Base-by-base conservation (phyloP, 2,888 invertebrate genomes). In the Tolmerus cingulatus region DNA sequence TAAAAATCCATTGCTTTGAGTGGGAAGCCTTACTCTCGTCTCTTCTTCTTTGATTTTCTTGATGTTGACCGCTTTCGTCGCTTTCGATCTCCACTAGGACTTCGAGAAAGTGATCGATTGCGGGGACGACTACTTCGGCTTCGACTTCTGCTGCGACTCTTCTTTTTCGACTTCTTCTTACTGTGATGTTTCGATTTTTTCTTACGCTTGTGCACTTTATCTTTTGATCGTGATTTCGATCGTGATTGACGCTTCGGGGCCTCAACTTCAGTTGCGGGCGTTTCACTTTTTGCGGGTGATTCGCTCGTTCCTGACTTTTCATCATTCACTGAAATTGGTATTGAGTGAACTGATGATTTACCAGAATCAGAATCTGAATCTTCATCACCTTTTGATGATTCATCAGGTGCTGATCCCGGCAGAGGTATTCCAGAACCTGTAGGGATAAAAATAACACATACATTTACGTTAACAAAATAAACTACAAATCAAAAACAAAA, bases 301-400 rank as follows among this genome's bases (percentile, higher is more conserved):
- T 30, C 51, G 46, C 23, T 51, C 30, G 46, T 27, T 27, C 91
- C 91, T 2, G 90, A 91, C 77, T 90, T 91, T 27, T 91, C 91
- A 87, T 91, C 92, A 12, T 90, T 91, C 5, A 91, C 92, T 9
- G 91, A 91, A n/a, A 92, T 92, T 0, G 92, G 92, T 91, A 92
- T 92, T 78, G 92, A 92, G 84, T 92, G 92, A 37, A 92, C 91
- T 7, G 91, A 92, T 81, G 90, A 91, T 7, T 88, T 87, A 77
- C 91, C 91, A 0, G 92, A 92, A 81, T 91, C 91, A 30, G 90
- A 87, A 85, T 88, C 89, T 40, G 88, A 88, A 57, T 88, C 82
- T 16, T 87, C 87, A n/a, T 89, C 88, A 1, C 88, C 87, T n/a
- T 46, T 78, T 16, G 79, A 16, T 86, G 51, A 9, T 8, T 78